Evolutionary conservation across 2,888 invertebrate genomes (phyloP), one percentile per base, ranked within the genome.

Genomic region (Byasa hedistus): DNA sequence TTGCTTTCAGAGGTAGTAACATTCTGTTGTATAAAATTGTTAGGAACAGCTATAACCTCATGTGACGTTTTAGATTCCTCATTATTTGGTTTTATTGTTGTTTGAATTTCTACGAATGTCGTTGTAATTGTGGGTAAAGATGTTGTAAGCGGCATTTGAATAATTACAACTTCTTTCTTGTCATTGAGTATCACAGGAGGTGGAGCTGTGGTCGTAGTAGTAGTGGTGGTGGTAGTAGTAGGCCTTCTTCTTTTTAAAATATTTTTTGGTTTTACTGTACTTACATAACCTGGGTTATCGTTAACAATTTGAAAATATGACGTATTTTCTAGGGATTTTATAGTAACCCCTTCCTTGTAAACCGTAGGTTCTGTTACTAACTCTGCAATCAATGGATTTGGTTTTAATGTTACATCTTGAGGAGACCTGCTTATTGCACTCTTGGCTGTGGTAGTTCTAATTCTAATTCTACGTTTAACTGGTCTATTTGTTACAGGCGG

Each of bases 51-150:
- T 72, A 80, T 85, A 8, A 87, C 87, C 70, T 89, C 81, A 12
- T 91, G 91, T 19, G 91, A 88, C 7, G 92, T 84, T 72, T 89
- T 84, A 0, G 93, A 92, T 36, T 92, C 92, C 17, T 90, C 83
- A 54, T 84, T 76, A 24, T 85, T 79, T 8, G 86, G 81, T 69
- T 82, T 83, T 61, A 82, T 78, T n/a, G 74, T 79, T 2, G 76
- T 75, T 65, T 77, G 77, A 36, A 71, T 67, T 56, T 71, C 73
- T 64, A 73, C 64, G 36, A 70, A 69, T 54, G 71, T 69, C 51
- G 72, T 70, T 52, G 66, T 64, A 64, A 64, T 75, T 36, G 72
- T 65, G 8, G 71, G 55, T 61, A 64, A 68, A 32, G 63, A 57
- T 62, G 71, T 69, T 68, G 71, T 74, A 55, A 74, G 65, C 48